phyloP scores from a whole-genome alignment of 1,140 invertebrate species.

The Eriocheir sinensis region DNA sequence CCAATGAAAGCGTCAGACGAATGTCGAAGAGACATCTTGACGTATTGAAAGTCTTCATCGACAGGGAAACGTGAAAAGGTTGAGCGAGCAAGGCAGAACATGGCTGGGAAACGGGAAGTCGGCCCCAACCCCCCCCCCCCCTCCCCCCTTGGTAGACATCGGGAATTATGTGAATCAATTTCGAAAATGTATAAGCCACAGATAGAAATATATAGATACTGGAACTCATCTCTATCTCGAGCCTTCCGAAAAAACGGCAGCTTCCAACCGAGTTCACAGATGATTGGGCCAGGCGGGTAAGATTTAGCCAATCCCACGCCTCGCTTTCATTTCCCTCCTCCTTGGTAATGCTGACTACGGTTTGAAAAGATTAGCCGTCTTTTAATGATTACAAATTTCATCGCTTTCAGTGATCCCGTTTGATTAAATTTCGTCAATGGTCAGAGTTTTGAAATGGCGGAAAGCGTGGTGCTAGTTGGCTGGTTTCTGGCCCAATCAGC shows the following conservation, averaged over 20 bases:
- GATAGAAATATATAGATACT: not conserved
- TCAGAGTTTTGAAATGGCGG: not conserved
- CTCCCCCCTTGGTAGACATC: not conserved
- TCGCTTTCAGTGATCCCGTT: too few species aligned
- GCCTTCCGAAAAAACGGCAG: not conserved
- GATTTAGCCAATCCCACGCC: too few species aligned
- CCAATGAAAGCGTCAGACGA: not conserved
- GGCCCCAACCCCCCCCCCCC: too few species aligned
- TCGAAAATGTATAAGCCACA: not conserved
- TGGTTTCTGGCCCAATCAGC: not conserved
- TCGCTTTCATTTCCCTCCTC: too few species aligned
- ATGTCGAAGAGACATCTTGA: not conserved
- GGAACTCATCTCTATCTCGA: not conserved
- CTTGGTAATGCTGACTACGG: too few species aligned
- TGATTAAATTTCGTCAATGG: too few species aligned
- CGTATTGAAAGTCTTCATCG: slow-evolving; percentile 12
- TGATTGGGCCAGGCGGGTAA: not conserved
- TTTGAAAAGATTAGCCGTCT: too few species aligned
- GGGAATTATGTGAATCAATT: not conserved
- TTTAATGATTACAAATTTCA: too few species aligned
- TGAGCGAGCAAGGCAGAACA: not conserved
- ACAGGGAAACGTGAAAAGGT: not conserved
- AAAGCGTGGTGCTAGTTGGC: not conserved
- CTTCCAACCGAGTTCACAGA: not conserved
- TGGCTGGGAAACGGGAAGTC: not conserved